Conservation (phyloP, 2,888 invertebrate species). For the Thera obeliscata region DNA sequence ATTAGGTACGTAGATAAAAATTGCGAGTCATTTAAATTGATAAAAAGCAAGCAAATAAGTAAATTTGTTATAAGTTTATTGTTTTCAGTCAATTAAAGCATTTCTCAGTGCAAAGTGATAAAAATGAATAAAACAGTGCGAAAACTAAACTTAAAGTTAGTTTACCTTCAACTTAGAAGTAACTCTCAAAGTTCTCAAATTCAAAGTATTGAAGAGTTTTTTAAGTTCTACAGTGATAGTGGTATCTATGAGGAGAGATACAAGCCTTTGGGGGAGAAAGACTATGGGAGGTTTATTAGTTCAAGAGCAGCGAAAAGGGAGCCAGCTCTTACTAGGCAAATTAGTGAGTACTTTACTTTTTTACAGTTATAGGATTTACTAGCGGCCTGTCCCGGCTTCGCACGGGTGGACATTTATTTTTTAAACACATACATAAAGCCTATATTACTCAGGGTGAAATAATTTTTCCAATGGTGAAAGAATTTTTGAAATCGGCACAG, state of each 20-base stretch:
- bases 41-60: neutral
- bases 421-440: no score
- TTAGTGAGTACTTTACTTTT: conserved; percentile 62
- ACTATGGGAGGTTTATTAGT: conserved; percentile 71
- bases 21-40: neutral
- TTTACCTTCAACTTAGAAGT: conserved; percentile 42
- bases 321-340: conserved; percentile 70
- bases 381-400: no score
- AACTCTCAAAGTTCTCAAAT: conserved; percentile 56
- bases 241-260: conserved; percentile 51
- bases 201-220: conserved; percentile 56
- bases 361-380: neutral
- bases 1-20: neutral
- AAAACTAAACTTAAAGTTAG: conserved; percentile 48
- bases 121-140: conserved; percentile 47
- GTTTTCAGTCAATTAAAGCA: no score
- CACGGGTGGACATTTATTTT: no score
- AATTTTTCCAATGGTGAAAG: no score
- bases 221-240: conserved; percentile 66
- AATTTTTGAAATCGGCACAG: no score
- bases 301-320: conserved; percentile 62
- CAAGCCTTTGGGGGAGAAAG: conserved; percentile 57
- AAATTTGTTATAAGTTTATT: neutral
- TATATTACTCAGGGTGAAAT: no score
- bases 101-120: conserved; percentile 13